Evolutionary conservation across 1,140 invertebrate genomes (phyloP), one percentile per base, ranked within the genome.

Genomic region (Zaprionus lachaisei): DNA sequence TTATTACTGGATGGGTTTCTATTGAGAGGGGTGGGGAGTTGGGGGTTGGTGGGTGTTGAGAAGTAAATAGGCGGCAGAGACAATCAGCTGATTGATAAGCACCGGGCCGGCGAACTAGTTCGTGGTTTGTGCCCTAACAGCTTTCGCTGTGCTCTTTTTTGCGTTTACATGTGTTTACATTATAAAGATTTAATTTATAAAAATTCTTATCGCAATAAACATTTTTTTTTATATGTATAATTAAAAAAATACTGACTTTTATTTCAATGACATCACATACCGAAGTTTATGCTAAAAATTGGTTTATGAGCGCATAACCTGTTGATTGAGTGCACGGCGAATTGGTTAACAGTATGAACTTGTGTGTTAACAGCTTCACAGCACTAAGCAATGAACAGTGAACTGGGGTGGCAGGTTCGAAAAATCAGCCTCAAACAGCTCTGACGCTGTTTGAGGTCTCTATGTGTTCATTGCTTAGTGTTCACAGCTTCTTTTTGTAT

Each of bases 61-160:
- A 56, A 56, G n/a, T 47, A 47, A 28, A 34, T 56, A 15, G 17
- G 44, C 41, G 20, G 41, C 41, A 17, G 41, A 17, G 37, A 15
- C 22, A 12, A 70, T 47, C 77, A 79, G 72, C 72, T 79, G 72
- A 11, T 26, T 71, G 77, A 79, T 79, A 76, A 79, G 62, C 54
- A 5, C n/a, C n/a, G 22, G 15, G 2, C n/a, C n/a, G 22, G 15
- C 12, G 60, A 62, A 74, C 65, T 12, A 62, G 62, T 66, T 47
- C 20, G 12, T 17, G 41, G 6, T 17, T 44, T 44, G 6, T 34
- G 22, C 38, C 14, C 51, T 72, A 31, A 54, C 63, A 60, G 44
- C 11, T 15, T 15, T 5, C 14, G 20, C 17, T 5, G 47, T 44
- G 22, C 37, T 56, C 57, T 44, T 55, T 37, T 44, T 22, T 51